phyloP scores from a whole-genome alignment of 2,888 invertebrate species.

The Polia nebulosa region DNA sequence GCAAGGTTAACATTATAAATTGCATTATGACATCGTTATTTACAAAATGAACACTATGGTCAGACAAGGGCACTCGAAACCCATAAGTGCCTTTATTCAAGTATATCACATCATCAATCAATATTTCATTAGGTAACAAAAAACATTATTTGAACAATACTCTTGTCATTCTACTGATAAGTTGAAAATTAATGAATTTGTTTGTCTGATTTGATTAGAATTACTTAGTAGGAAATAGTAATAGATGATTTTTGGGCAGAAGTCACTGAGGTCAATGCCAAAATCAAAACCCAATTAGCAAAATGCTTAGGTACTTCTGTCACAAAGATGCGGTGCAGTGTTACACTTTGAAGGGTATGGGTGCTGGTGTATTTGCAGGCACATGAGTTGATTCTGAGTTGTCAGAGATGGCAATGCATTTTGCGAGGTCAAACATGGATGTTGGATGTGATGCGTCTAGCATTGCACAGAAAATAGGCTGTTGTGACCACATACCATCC shows the following conservation, averaged over 20 bases:
- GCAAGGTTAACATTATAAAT: constrained; percentile 35
- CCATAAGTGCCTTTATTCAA: constrained; percentile 44
- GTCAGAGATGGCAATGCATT: not conserved
- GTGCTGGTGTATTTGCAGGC: not conserved
- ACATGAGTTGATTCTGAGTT: not conserved
- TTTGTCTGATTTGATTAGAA: constrained; percentile 40
- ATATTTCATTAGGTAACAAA: constrained; percentile 50
- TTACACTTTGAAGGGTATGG: not conserved
- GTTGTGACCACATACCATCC: too few species aligned
- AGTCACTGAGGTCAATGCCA: constrained; percentile 40
- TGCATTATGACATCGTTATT: constrained; percentile 41
- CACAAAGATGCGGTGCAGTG: not conserved
- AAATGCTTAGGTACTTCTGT: not conserved
- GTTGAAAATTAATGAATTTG: constrained; percentile 35
- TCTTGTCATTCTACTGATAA: constrained; percentile 38
- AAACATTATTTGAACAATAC: constrained; percentile 33
- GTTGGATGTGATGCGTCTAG: too few species aligned
- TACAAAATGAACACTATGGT: constrained; percentile 24
- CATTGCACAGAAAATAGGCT: not conserved
- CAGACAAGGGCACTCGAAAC: constrained; percentile 33
- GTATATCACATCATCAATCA: constrained; percentile 52
- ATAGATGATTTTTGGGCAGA: constrained; percentile 16
- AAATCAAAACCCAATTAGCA: constrained; percentile 6
- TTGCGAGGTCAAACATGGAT: too few species aligned
- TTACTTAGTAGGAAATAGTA: constrained; percentile 26